Conservation (phyloP, 2,113 vertebrate genomes). For the Pao palembangensis region DNA sequence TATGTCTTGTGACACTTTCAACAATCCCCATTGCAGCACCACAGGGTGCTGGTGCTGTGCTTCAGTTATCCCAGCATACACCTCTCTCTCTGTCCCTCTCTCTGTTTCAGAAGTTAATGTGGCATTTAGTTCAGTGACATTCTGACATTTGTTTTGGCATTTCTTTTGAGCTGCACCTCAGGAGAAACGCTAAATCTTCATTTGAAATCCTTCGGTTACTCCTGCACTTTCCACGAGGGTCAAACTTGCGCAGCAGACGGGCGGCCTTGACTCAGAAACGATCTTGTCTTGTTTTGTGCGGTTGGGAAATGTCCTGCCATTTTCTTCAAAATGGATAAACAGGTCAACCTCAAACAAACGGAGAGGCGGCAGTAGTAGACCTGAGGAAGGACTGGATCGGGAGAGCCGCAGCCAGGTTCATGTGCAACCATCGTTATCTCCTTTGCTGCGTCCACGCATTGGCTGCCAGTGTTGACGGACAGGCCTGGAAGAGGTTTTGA, state of each 20-base stretch:
- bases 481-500: slow-evolving; percentile 62
- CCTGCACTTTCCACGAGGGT: slow-evolving; percentile 26
- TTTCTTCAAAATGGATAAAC: slow-evolving; percentile 21
- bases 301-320: slow-evolving; percentile 1
- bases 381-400: slow-evolving; percentile 52
- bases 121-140: slow-evolving; percentile 66
- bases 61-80: slow-evolving; percentile 39
- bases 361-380: slow-evolving; percentile 26
- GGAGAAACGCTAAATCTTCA: slow-evolving; percentile 26
- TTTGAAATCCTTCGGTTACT: slow-evolving; percentile 12
- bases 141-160: slow-evolving; percentile 32
- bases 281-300: background rate
- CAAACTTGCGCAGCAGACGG: slow-evolving; percentile 9
- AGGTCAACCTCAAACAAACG: slow-evolving; percentile 24
- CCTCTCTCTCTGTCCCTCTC: slow-evolving; percentile 18
- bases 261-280: slow-evolving; percentile 23
- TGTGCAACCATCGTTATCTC: slow-evolving; percentile 58
- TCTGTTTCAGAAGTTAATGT: slow-evolving; percentile 53
- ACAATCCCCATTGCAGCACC: slow-evolving; percentile 45
- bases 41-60: slow-evolving; percentile 43
- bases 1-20: slow-evolving; percentile 56
- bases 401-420: slow-evolving; percentile 43
- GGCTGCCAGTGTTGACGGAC: slow-evolving; percentile 55
- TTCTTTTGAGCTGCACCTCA: slow-evolving; percentile 31
- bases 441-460: slow-evolving; percentile 39